Base-by-base conservation (phyloP, 2,888 invertebrate genomes). In the Alcis repandata region DNA sequence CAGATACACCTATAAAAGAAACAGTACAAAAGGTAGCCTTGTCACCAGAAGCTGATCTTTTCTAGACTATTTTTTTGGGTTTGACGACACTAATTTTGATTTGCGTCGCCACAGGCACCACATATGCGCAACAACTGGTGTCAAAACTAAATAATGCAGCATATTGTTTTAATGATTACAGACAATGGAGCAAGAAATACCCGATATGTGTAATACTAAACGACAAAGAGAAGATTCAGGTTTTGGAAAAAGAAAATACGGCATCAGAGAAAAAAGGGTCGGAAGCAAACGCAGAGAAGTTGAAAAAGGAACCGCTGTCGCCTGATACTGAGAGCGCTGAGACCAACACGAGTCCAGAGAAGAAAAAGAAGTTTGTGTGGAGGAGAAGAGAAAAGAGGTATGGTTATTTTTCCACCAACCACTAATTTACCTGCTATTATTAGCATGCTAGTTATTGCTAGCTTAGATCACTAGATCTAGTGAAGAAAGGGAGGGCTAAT, bases 181-280 rank as follows among this genome's bases (percentile, higher is more conserved):
- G 96, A 80, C 94, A 95, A 77, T 98, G 98, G 98, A 98, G 97
- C 88, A 97, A 98, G 87, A 98, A 98, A 86, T 98, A 98, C 88
- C 98, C 98, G 0, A 97, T 98, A 76, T 97, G 97, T 84, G 92
- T 98, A 51, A 91, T 94, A 32, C 85, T 96, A 63, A 94, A 87
- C 75, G 95, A 93, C 56, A 89, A 86, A 52, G 91, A 92, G 61
- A 92, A 88, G 69, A 90, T 94, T 36, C 91, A 93, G 78, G 91
- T 93, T 1, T 71, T 92, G 46, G 92, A 93, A 56, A 92, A 90
- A 59, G 92, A 92, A 69, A 90, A 76, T 43, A 40, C 76, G 1
- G 17, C 71, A 1, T 54, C 64, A 1, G 76, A 83, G 1, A 89
- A 91, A 22, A 94, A 88, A 62, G 9, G 65, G 0, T 67, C 81